Conservation (phyloP, 2,888 invertebrate genomes). For the Ditylenchus weischeri region DNA sequence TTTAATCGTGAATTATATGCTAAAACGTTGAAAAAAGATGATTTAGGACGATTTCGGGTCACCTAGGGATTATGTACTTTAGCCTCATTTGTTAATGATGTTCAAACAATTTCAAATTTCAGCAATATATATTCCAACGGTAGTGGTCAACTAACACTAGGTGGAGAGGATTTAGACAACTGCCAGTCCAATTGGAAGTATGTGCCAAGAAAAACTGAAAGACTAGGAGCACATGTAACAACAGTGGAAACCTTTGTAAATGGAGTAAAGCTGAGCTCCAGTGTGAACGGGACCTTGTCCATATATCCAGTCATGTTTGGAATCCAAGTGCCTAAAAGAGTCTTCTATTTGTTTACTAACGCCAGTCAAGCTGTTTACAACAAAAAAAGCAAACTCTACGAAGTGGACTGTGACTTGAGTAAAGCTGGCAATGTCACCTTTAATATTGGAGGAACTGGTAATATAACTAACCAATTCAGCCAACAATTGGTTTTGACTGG, state of each 20-base stretch:
- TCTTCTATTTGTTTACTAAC: not conserved
- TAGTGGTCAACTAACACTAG: constrained; percentile 2
- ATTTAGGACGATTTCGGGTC: no score
- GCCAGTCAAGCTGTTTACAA: not conserved
- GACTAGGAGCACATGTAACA: not conserved
- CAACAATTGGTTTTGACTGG: not conserved
- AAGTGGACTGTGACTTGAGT: not conserved
- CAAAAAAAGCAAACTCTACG: not conserved
- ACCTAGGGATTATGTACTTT: no score
- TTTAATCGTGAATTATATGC: no score
- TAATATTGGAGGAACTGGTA: not conserved
- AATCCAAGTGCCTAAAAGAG: not conserved
- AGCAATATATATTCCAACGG: not conserved
- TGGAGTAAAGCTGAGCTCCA: not conserved
- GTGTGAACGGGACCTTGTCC: not conserved
- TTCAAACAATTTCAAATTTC: no score
- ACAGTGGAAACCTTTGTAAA: not conserved
- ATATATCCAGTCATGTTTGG: not conserved
- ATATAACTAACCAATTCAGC: not conserved
- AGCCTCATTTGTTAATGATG: no score
- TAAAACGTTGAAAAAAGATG: no score
- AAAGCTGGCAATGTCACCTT: constrained; percentile 3
- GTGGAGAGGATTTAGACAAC: constrained; percentile 1
- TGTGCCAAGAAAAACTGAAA: not conserved
- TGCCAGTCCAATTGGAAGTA: constrained; percentile 6